A percentile compares a stretch with the other conserved stretches of the same genome.
phyloP scores from a whole-genome alignment of 2,797 vertebrate genomes.

The Ataeniobius toweri region DNA sequence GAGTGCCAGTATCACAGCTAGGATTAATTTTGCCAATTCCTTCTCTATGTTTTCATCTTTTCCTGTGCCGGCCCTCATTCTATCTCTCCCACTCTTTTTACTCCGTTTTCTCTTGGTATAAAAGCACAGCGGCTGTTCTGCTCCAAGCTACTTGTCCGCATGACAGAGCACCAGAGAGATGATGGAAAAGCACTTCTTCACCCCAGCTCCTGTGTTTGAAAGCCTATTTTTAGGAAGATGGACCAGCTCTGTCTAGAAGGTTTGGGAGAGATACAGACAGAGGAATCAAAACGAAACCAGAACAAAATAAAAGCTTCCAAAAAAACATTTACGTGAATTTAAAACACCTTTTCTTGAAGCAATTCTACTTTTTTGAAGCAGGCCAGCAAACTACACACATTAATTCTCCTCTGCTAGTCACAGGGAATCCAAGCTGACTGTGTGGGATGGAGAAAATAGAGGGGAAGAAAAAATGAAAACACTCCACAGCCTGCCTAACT shows the following conservation, averaged over 20 bases:
- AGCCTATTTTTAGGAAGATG: slow-evolving; percentile 44
- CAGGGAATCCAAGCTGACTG: slow-evolving; percentile 65
- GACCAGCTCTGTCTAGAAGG: slow-evolving; percentile 32
- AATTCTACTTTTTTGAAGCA: slow-evolving; percentile 35
- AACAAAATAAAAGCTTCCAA: slow-evolving; percentile 30
- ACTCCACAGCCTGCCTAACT: slow-evolving; percentile 71
- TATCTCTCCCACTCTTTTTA: slow-evolving; percentile 7
- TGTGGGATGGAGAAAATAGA: slow-evolving; percentile 62
- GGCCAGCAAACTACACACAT: slow-evolving; percentile 54
- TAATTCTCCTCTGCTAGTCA: slow-evolving; percentile 70
- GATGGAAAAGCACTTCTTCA: slow-evolving; percentile 64
- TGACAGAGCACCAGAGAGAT: slow-evolving; percentile 61
- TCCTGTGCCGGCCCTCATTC: slow-evolving; percentile 33
- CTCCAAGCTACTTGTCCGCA: slow-evolving; percentile 65
- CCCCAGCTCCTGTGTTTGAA: slow-evolving; percentile 47
- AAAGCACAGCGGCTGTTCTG: slow-evolving; percentile 57
- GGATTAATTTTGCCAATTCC: slow-evolving; percentile 32
- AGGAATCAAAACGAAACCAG: slow-evolving; percentile 43
- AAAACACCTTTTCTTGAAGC: slow-evolving; percentile 55
- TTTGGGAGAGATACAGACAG: slow-evolving; percentile 10
- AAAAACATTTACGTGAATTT: slow-evolving; percentile 35
- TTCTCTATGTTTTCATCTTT: slow-evolving; percentile 8
- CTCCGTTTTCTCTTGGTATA: slow-evolving; percentile 47
- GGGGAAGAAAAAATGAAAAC: slow-evolving; percentile 52
- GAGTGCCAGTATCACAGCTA: slow-evolving; percentile 53